These are phyloP conservation scores for Xestia sexstrigata DNA, from an alignment of 2,888 invertebrate species.

Conservation along the genomic window DNA sequence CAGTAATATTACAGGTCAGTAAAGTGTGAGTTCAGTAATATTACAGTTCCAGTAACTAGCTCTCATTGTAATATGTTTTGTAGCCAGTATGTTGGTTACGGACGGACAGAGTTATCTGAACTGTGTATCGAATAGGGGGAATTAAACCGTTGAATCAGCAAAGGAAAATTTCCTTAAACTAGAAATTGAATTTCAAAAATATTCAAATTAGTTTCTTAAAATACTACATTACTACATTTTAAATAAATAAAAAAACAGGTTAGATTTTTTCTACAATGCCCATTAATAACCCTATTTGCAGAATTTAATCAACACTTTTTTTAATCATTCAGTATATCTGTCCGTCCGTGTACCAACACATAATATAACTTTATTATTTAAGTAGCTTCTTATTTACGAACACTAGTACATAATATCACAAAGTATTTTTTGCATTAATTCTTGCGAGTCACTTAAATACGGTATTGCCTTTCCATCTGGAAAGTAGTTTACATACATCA, in stretches of 20 bases:
- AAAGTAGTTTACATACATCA: not conserved
- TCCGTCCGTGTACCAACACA: slow-evolving; percentile 11
- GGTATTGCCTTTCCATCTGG: too few species aligned
- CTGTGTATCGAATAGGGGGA: too few species aligned
- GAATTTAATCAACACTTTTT: not conserved
- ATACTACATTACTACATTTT: too few species aligned
- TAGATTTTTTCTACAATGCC: too few species aligned
- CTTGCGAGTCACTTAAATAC: slow-evolving; percentile 21
- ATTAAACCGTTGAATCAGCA: too few species aligned
- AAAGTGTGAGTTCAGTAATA: slow-evolving; percentile 9
- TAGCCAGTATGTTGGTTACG: slow-evolving; percentile 12
- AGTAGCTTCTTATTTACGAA: slow-evolving; percentile 34
- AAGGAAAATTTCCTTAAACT: too few species aligned
- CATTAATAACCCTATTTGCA: too few species aligned
- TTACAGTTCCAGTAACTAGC: slow-evolving; percentile 18
- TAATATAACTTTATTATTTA: slow-evolving; percentile 46
- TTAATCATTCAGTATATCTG: not conserved
- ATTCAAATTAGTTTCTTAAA: too few species aligned
- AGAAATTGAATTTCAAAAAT: too few species aligned
- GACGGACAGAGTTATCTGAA: slow-evolving; percentile 17
- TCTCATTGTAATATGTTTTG: slow-evolving; percentile 35
- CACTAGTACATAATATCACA: slow-evolving; percentile 53
- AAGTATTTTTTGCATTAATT: slow-evolving; percentile 50
- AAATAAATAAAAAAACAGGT: too few species aligned
- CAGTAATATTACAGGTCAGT: slow-evolving; percentile 12